Evolutionary conservation across 2,888 invertebrate genomes (phyloP), one percentile per base, ranked within the genome.

Genomic region (Keiferia lycopersicella): DNA sequence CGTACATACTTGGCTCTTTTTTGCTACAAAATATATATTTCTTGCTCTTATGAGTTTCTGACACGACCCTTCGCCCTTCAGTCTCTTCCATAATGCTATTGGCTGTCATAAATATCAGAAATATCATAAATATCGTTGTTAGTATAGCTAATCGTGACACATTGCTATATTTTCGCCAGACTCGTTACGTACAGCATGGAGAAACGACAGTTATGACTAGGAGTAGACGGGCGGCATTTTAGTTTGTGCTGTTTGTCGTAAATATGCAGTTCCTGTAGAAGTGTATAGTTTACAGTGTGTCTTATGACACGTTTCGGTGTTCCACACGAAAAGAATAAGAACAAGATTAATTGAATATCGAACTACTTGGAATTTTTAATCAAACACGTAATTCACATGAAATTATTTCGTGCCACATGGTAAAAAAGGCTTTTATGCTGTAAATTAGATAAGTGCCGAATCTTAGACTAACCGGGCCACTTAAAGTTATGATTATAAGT

Each of bases 161-260:
- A 80, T 79, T 69, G 78, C 79, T 68, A 77, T 80, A 78, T 82
- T 82, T 79, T 78, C 74, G 76, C 72, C 71, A 71, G 69, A 76
- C 67, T 69, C 69, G 73, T 77, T 73, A 78, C 73, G 71, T 69
- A 72, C 73, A 67, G 72, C 71, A 70, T 14, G 69, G 67, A 71
- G 68, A 62, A 64, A 61, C 38, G 63, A 66, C 66, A 63, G 61
- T 60, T 59, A 38, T 45, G 30, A 58, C n/a, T 18, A 4, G 41
- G 10, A n/a, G 38, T 48, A 58, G 58, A 64, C 64, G 18, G 2
- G 63, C 61, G 63, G 57, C 38, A 56, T 60, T 59, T n/a, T 20
- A n/a, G 18, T 56, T n/a, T 6, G n/a, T 53, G 53, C 18, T 10
- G 26, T 53, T 18, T 53, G 16, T 26, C 20, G 12, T 53, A 48